A percentile compares a stretch with the other conserved stretches of the same genome.
Evolutionary conservation across 2,113 vertebrate genomes (phyloP).

Genomic region (Ptilorrhoa leucosticta): DNA sequence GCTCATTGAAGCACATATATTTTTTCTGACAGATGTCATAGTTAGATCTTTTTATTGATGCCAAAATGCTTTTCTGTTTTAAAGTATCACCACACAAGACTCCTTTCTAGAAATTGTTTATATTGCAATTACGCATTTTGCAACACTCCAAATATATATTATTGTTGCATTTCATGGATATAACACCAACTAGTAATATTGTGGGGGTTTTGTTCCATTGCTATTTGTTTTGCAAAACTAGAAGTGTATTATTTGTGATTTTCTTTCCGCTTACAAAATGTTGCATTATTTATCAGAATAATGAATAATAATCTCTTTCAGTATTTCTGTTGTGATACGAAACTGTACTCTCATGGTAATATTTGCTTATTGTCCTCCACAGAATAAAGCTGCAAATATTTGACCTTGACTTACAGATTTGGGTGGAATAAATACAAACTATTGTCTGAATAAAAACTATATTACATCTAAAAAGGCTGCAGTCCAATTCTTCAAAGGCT

Average conservation of each 20-base stretch:
- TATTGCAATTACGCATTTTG: not conserved
- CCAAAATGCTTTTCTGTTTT: not conserved
- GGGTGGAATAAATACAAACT: not conserved
- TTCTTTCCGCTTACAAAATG: not conserved
- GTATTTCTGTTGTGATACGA: not conserved
- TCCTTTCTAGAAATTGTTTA: not conserved
- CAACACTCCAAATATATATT: not conserved
- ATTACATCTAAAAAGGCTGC: not conserved
- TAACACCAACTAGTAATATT: not conserved
- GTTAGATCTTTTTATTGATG: not conserved
- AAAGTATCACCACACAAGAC: not conserved
- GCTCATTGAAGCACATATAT: slow-evolving; percentile 22
- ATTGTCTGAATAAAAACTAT: not conserved
- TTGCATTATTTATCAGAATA: slow-evolving; percentile 1
- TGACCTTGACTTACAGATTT: not conserved
- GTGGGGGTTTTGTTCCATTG: not conserved
- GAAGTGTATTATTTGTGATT: not conserved
- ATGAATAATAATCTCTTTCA: not conserved
- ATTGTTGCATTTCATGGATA: not conserved
- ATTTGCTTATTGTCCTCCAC: not conserved
- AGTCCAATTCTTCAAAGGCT: not conserved
- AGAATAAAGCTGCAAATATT: slow-evolving; percentile 1
- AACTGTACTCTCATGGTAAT: not conserved
- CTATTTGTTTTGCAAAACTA: not conserved
- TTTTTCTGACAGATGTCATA: slow-evolving; percentile 20